A percentile compares a stretch with the other conserved stretches of the same genome.
Conservation (phyloP, 2,888 invertebrate genomes). For the Tuberolachnus salignus region DNA sequence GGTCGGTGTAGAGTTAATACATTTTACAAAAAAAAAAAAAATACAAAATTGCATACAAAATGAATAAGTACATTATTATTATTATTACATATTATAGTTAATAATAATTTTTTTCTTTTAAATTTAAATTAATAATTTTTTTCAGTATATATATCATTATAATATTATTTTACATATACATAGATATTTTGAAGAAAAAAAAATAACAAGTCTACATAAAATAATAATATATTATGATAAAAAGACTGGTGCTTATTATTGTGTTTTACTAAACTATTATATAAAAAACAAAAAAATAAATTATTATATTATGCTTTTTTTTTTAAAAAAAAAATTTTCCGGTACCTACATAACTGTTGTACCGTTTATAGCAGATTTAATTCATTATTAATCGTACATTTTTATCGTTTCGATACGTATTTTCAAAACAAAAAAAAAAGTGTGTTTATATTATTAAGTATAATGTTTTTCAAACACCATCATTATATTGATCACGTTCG, state of each 20-base stretch:
- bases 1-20: slow-evolving; percentile 5
- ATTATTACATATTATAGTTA: too few species aligned
- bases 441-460: not conserved
- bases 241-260: slow-evolving; percentile 55
- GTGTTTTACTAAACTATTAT: slow-evolving; percentile 39
- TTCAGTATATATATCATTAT: not conserved
- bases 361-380: slow-evolving; percentile 27
- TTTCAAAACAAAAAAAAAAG: not conserved
- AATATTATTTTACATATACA: not conserved
- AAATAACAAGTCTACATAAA: slow-evolving; percentile 34
- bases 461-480: slow-evolving; percentile 16
- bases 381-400: not conserved
- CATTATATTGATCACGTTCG: slow-evolving; percentile 37
- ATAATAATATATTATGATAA: slow-evolving; percentile 43
- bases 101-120: slow-evolving; percentile 8
- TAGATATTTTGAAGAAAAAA: slow-evolving; percentile 37
- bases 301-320: slow-evolving; percentile 10
- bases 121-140: slow-evolving; percentile 45
- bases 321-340: not conserved
- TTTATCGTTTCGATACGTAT: not conserved
- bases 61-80: slow-evolving; percentile 4
- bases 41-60: not conserved
- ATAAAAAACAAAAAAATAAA: slow-evolving; percentile 18
- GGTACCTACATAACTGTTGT: slow-evolving; percentile 5
- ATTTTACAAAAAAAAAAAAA: not conserved